These are phyloP conservation scores for Okapia johnstoni DNA, from an alignment of 2,113 vertebrate species.

Conservation along the genomic window DNA sequence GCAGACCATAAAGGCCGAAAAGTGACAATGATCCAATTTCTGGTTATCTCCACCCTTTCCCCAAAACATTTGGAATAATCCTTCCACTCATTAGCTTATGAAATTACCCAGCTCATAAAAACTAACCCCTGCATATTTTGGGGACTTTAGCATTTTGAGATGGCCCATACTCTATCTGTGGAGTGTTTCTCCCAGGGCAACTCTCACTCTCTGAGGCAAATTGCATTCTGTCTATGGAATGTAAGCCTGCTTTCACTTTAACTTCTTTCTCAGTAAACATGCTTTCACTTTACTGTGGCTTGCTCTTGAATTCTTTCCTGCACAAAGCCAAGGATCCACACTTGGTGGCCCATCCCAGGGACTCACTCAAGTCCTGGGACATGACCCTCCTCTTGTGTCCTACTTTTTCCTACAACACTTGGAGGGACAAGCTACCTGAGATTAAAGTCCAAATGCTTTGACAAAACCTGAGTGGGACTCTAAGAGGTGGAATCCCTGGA, in stretches of 20 bases:
- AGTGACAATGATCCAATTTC: background rate
- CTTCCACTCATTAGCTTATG: background rate
- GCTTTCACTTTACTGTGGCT: background rate
- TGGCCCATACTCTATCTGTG: background rate
- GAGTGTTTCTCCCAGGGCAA: background rate
- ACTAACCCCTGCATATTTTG: background rate
- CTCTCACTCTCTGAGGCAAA: background rate
- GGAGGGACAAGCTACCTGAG: background rate
- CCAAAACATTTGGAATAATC: background rate
- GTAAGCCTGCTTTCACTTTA: background rate
- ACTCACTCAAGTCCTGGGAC: background rate
- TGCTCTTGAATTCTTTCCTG: background rate
- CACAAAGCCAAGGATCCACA: background rate
- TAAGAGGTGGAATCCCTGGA: background rate
- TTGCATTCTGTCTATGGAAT: background rate
- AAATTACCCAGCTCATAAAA: background rate
- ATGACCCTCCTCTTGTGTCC: background rate
- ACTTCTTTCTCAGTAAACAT: background rate
- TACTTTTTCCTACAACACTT: background rate
- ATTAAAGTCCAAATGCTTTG: background rate
- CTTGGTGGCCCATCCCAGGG: background rate
- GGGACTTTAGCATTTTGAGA: background rate
- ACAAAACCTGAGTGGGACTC: background rate
- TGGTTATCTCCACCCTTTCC: background rate
- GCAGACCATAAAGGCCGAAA: rapidly evolving